Conservation (phyloP, 2,113 vertebrate genomes). For the Dicentrarchus labrax region DNA sequence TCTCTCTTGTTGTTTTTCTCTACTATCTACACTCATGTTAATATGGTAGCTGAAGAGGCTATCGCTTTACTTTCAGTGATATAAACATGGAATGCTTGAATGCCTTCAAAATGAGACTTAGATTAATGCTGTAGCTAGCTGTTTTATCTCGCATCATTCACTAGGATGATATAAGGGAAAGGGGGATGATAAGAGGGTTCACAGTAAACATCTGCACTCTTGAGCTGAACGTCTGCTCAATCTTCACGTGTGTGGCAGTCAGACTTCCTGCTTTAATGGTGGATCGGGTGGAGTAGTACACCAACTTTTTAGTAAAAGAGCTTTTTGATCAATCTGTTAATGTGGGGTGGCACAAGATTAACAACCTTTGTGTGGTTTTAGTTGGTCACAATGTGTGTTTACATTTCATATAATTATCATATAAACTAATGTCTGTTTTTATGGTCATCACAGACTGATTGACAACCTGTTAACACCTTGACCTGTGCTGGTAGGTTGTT, state of each 20-base stretch:
- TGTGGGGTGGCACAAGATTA: slow-evolving; percentile 10
- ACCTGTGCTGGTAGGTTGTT: slow-evolving; percentile 7
- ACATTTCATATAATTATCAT: slow-evolving; percentile 1
- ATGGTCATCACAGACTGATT: slow-evolving; percentile 29
- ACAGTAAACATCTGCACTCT: slow-evolving; percentile 29
- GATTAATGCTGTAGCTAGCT: slow-evolving; percentile 67
- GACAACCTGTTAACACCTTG: background rate
- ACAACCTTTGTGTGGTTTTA: slow-evolving; percentile 16
- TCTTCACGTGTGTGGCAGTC: slow-evolving; percentile 3
- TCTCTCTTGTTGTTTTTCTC: slow-evolving; percentile 39
- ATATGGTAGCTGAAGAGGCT: slow-evolving; percentile 49
- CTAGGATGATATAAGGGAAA: slow-evolving; percentile 41
- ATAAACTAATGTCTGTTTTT: slow-evolving; percentile 16
- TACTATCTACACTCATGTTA: slow-evolving; percentile 60
- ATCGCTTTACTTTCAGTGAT: slow-evolving; percentile 61
- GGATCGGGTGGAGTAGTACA: background rate
- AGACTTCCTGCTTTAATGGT: background rate
- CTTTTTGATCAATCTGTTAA: slow-evolving; percentile 19
- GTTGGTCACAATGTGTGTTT: background rate
- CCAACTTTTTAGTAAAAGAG: slow-evolving; percentile 9
- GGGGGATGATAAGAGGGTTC: background rate
- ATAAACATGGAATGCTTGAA: slow-evolving; percentile 74
- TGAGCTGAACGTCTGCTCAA: slow-evolving; percentile 5
- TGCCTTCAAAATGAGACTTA: slow-evolving; percentile 68
- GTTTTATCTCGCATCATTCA: slow-evolving; percentile 59